phyloP scores from a whole-genome alignment of 2,888 invertebrate genomes.

The Agriotes lineatus region DNA sequence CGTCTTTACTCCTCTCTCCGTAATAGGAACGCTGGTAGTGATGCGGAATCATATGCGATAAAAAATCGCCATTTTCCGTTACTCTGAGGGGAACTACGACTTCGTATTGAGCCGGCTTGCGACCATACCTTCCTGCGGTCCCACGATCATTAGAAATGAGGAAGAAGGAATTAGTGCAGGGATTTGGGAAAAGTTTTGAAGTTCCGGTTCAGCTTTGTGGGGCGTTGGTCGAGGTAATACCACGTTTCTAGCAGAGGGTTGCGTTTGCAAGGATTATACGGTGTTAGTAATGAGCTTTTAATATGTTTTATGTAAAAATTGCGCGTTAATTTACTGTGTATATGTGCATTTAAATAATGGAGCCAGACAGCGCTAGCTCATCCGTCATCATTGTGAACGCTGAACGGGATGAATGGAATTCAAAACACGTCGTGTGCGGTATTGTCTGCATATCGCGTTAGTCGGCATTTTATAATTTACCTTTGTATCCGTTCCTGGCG shows the following conservation, averaged over 20 bases:
- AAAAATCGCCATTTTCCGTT: conserved; percentile 58
- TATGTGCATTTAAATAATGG: conserved; percentile 39
- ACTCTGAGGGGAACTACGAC: conserved; percentile 62
- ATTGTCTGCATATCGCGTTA: conserved; percentile 45
- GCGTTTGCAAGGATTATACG: background rate
- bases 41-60: conserved; percentile 62
- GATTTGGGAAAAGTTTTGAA: conserved; percentile 13
- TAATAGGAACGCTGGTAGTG: conserved; percentile 52
- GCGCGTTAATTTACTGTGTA: conserved; percentile 34
- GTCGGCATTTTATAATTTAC: conserved; percentile 53
- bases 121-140: conserved; percentile 34
- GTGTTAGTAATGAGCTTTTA: conserved; percentile 31
- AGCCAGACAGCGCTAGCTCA: conserved; percentile 31
- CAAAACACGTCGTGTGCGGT: conserved; percentile 39
- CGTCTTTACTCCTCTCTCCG: background rate
- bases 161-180: conserved; percentile 19
- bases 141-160: conserved; percentile 20
- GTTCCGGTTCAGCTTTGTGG: conserved; percentile 17
- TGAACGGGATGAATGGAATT: conserved; percentile 41
- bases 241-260: background rate
- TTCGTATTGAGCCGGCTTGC: conserved; percentile 52
- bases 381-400: conserved; percentile 32
- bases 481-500: conserved; percentile 47
- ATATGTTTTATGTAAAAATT: conserved; percentile 26
- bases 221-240: background rate